Percentiles rank a stretch among this genome's conserved stretches.
These are phyloP conservation scores for Aphyosemion australe DNA, from an alignment of 2,113 vertebrate species.

Conservation along the genomic window DNA sequence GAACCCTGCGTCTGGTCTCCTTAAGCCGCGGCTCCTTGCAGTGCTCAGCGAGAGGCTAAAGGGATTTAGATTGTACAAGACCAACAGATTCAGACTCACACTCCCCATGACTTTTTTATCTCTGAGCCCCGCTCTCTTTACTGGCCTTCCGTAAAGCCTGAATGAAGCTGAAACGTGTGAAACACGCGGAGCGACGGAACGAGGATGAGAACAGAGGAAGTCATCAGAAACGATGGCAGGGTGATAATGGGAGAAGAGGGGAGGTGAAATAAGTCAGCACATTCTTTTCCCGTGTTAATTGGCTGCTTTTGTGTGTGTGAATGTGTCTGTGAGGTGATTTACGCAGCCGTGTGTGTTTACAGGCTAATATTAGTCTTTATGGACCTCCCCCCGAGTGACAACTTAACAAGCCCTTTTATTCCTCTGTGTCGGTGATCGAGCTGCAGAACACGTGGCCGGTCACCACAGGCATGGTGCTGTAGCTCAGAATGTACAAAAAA, in stretches of 20 bases:
- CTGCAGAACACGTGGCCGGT: constrained; percentile 46
- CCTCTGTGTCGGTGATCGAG: constrained; percentile 47
- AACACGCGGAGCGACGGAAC: constrained; percentile 26
- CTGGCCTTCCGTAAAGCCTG: constrained; percentile 34
- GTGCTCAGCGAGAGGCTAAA: constrained; percentile 62
- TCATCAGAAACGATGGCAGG: neutral
- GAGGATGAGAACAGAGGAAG: neutral
- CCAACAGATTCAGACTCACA: constrained; percentile 65
- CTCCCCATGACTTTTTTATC: constrained; percentile 39
- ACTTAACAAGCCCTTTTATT: constrained; percentile 61
- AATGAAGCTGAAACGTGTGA: constrained; percentile 40
- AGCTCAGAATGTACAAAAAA: neutral
- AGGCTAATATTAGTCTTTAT: constrained; percentile 42
- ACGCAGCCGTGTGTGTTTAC: constrained; percentile 26
- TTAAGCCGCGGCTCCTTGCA: constrained; percentile 56
- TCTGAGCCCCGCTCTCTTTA: constrained; percentile 27
- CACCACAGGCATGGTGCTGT: too few relatives aligned
- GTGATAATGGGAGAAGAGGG: neutral
- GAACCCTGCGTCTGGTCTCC: constrained; percentile 31
- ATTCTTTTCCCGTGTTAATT: neutral
- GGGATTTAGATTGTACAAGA: constrained; percentile 73
- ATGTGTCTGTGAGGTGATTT: constrained; percentile 23
- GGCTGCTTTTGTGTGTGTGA: neutral
- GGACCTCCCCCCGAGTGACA: constrained; percentile 54
- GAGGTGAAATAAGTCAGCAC: constrained; percentile 9